phyloP scores from a whole-genome alignment of 2,113 vertebrate genomes.

The Prunella fulvescens region DNA sequence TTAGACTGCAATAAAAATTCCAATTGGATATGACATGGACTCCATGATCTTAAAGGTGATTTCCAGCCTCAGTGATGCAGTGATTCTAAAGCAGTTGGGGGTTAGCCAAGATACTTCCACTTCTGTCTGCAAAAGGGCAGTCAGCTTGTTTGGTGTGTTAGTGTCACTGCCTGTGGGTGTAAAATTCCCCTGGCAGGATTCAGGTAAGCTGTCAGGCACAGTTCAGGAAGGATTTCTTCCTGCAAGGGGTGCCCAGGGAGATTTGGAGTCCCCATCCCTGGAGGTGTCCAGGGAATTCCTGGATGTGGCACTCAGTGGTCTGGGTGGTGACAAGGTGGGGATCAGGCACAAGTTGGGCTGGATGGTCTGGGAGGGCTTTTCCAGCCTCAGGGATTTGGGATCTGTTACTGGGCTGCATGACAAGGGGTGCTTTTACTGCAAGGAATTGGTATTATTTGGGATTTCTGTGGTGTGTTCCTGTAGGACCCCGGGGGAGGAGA shows the following conservation, averaged over 20 bases:
- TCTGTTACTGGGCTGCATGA: background rate
- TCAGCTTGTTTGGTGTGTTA: background rate
- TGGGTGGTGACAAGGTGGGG: background rate
- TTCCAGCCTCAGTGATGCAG: background rate
- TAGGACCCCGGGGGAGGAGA: background rate
- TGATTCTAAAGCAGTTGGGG: background rate
- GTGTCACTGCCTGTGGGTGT: background rate
- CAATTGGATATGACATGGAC: background rate
- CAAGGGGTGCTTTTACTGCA: background rate
- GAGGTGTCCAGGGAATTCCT: background rate
- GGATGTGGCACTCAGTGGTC: background rate
- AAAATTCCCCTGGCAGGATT: background rate
- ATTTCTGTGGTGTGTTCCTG: background rate
- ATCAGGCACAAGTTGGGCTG: background rate
- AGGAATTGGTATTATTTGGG: accelerated
- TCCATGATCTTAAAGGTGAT: background rate
- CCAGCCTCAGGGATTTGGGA: background rate
- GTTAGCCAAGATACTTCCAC: background rate
- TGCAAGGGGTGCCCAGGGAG: background rate
- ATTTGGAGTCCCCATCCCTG: background rate
- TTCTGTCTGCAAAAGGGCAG: background rate
- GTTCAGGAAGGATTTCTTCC: background rate
- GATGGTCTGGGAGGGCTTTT: background rate
- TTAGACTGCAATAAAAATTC: background rate
- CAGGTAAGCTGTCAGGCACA: background rate